Percentiles rank a stretch among this genome's conserved stretches.
These are phyloP conservation scores for Luperina testacea DNA, from an alignment of 2,888 invertebrate species.

Conservation along the genomic window DNA sequence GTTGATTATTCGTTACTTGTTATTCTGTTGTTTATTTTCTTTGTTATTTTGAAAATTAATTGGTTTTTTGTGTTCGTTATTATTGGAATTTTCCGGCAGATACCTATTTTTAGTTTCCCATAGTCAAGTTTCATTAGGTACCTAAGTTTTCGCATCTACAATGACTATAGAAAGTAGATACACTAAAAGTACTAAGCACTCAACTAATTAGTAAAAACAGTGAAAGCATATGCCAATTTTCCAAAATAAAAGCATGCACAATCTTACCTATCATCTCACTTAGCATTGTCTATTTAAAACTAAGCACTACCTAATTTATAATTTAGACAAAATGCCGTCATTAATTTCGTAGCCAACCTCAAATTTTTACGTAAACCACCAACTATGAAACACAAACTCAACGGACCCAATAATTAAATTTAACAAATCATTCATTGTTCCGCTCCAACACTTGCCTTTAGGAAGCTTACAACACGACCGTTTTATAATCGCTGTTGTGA, in stretches of 20 bases:
- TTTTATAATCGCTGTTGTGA: constrained; percentile 60
- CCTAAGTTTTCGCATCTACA: neutral
- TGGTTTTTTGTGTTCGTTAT: neutral
- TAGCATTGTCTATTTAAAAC: neutral
- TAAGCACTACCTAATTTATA: neutral
- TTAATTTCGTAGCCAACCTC: neutral
- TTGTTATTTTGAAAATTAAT: constrained; percentile 15
- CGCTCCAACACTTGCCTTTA: constrained; percentile 50
- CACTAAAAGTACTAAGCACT: neutral
- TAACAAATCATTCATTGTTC: constrained; percentile 51
- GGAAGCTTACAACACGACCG: constrained; percentile 56
- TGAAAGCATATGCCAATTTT: neutral
- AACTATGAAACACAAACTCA: constrained; percentile 15
- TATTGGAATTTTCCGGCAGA: neutral
- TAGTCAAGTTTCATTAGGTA: neutral
- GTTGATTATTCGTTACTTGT: constrained; percentile 59
- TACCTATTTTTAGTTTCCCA: neutral
- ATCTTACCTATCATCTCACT: neutral
- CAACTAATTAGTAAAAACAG: neutral
- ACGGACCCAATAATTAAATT: constrained; percentile 49
- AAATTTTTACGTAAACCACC: constrained; percentile 31
- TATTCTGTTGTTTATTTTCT: constrained; percentile 51
- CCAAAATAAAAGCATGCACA: neutral
- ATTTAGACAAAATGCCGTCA: neutral
- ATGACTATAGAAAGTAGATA: neutral